phyloP scores from a whole-genome alignment of 2,113 vertebrate species.

The Ascaphus truei region DNA sequence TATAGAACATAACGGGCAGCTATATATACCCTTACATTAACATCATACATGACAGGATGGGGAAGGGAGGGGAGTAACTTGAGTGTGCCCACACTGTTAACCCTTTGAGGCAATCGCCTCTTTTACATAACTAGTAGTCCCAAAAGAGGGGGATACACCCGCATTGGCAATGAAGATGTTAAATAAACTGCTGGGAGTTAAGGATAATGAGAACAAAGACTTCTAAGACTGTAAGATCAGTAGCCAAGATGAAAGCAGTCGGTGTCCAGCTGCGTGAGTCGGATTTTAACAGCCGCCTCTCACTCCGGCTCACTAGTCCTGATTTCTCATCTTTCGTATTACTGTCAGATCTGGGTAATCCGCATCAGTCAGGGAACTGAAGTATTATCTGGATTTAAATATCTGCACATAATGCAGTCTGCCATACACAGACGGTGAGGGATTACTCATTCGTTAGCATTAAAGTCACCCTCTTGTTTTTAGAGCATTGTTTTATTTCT shows the following conservation, averaged over 20 bases:
- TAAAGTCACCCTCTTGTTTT: not conserved
- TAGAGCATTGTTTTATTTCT: slow-evolving; percentile 16
- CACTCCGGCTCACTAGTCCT: not conserved
- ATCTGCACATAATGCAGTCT: slow-evolving; percentile 5
- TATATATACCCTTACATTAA: too few species aligned
- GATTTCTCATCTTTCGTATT: slow-evolving; percentile 29
- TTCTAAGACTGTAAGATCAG: slow-evolving; percentile 1
- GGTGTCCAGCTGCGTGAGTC: not conserved
- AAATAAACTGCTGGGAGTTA: not conserved
- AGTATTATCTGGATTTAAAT: slow-evolving; percentile 34
- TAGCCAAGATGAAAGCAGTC: slow-evolving; percentile 14
- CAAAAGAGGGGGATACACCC: too few species aligned
- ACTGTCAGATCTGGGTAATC: slow-evolving; percentile 28
- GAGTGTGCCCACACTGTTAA: too few species aligned
- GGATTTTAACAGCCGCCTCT: not conserved
- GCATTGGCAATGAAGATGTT: not conserved
- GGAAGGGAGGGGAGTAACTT: too few species aligned
- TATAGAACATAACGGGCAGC: too few species aligned
- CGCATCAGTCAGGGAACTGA: slow-evolving; percentile 18
- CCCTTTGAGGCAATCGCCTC: too few species aligned
- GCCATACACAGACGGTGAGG: slow-evolving; percentile 7
- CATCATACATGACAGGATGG: too few species aligned
- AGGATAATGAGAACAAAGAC: slow-evolving; percentile 18
- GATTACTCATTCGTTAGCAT: slow-evolving; percentile 11
- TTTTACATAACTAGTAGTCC: too few species aligned